phyloP scores from a whole-genome alignment of 2,888 invertebrate genomes.

The Drosophila setosimentum region DNA sequence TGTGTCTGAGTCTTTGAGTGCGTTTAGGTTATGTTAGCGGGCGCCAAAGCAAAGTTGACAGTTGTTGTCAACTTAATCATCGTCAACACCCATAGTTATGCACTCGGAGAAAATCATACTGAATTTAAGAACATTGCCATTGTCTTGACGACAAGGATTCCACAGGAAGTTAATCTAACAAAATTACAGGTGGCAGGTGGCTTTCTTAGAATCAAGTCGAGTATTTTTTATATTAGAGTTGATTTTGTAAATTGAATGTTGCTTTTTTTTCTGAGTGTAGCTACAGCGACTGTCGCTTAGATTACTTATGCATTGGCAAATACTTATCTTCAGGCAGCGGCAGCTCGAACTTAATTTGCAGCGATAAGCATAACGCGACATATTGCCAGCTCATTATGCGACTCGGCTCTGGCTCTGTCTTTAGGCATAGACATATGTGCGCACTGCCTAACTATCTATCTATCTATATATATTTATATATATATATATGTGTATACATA shows the following conservation, averaged over 20 bases:
- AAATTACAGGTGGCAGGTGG: neutral
- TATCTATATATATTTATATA: neutral
- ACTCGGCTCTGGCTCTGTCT: conserved; percentile 5
- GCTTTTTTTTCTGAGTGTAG: neutral
- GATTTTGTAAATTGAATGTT: neutral
- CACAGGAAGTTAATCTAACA: neutral
- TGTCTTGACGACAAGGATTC: neutral
- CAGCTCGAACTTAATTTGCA: conserved; percentile 72
- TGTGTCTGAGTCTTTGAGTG: conserved; percentile 34
- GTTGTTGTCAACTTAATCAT: conserved; percentile 81
- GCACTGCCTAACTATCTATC: neutral
- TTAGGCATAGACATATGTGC: conserved; percentile 1
- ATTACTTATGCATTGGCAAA: conserved; percentile 64
- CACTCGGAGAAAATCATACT: conserved; percentile 4
- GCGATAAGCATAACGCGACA: conserved; percentile 68
- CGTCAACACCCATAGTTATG: conserved; percentile 47
- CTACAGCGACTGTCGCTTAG: neutral
- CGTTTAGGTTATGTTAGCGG: conserved; percentile 59
- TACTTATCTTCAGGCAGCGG: conserved; percentile 45
- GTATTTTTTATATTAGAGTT: too few relatives aligned
- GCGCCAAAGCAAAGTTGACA: conserved; percentile 73
- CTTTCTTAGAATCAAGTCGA: rapidly evolving
- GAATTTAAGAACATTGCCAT: neutral
- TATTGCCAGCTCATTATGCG: conserved; percentile 76
- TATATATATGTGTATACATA: neutral